These are phyloP conservation scores for Ptychadena robeensis DNA, from an alignment of 2,797 vertebrate genomes.

Conservation along the genomic window DNA sequence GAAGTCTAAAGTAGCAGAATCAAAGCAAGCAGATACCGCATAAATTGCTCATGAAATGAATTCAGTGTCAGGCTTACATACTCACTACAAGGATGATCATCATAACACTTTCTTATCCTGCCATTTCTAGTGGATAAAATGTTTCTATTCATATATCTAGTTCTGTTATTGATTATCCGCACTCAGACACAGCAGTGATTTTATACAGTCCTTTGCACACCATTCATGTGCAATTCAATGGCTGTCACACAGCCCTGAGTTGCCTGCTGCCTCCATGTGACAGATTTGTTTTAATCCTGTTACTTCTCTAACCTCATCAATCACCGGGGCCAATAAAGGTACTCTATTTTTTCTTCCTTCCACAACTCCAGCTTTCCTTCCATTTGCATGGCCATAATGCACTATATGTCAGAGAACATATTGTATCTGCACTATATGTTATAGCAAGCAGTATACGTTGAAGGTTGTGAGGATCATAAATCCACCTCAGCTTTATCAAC, in stretches of 20 bases:
- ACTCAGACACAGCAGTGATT: slow-evolving; percentile 22
- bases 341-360: slow-evolving; percentile 4
- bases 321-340: slow-evolving; percentile 34
- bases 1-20: background rate
- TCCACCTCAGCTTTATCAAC: background rate
- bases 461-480: background rate
- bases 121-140: slow-evolving; percentile 17
- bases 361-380: background rate
- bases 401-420: background rate
- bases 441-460: background rate
- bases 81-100: slow-evolving; percentile 16
- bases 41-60: slow-evolving; percentile 26
- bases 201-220: slow-evolving; percentile 20
- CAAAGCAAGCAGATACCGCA: slow-evolving; percentile 5
- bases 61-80: slow-evolving; percentile 2
- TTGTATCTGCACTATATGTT: background rate
- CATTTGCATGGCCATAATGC: slow-evolving; percentile 2
- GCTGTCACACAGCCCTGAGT: slow-evolving; percentile 8
- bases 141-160: slow-evolving; percentile 21
- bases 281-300: slow-evolving; percentile 49
- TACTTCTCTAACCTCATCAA: slow-evolving; percentile 39
- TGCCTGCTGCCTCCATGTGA: slow-evolving; percentile 40
- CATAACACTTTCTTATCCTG: slow-evolving; percentile 12
- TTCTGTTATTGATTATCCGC: slow-evolving; percentile 32
- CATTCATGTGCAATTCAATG: slow-evolving; percentile 23